phyloP scores from a whole-genome alignment of 2,888 invertebrate species.

The Sphaerophoria taeniata region DNA sequence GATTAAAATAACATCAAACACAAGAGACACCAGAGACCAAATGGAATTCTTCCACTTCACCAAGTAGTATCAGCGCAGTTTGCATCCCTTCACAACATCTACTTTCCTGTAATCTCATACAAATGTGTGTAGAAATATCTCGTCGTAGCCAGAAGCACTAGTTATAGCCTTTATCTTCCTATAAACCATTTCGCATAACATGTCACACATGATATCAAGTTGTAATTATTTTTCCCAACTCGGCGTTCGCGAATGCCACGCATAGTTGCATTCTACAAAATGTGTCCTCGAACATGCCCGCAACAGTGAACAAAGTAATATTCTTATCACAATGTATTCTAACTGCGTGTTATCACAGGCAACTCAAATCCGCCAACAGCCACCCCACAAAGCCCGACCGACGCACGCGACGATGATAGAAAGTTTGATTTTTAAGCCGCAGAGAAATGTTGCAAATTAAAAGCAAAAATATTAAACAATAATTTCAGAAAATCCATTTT shows the following conservation, averaged over 20 bases:
- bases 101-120: no score
- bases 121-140: background rate
- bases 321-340: constrained; percentile 29
- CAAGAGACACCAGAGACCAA: constrained; percentile 39
- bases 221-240: background rate
- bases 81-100: background rate
- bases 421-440: constrained; percentile 16
- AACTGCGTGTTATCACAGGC: constrained; percentile 37
- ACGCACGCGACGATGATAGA: background rate
- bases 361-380: constrained; percentile 18
- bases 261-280: constrained; percentile 39
- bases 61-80: constrained; percentile 13
- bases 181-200: background rate
- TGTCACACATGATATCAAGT: background rate
- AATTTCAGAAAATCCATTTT: constrained; percentile 8
- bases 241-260: background rate
- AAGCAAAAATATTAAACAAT: constrained; percentile 33
- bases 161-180: constrained; percentile 52
- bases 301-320: constrained; percentile 11
- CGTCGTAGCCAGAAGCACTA: constrained; percentile 19
- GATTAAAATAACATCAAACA: constrained; percentile 48
- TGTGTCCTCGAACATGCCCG: background rate
- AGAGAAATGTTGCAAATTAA: constrained; percentile 31
- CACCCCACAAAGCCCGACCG: background rate
- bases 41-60: constrained; percentile 36